Evolutionary conservation across 2,888 invertebrate genomes (phyloP).

Genomic region (Argynnis bischoffii): DNA sequence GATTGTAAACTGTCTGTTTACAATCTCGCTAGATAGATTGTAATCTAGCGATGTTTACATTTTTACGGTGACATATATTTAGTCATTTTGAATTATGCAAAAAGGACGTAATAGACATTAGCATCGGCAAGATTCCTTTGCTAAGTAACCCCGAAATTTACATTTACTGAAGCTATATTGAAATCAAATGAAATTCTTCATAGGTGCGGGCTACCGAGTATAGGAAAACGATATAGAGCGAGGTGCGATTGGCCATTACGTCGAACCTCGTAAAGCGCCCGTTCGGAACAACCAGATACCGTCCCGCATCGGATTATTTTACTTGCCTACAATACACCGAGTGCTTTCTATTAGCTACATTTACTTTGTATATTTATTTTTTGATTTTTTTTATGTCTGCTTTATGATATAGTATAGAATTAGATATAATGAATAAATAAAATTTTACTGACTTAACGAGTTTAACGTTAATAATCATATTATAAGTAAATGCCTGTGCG

Average conservation of each 20-base stretch:
- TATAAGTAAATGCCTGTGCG: no score
- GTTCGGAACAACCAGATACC: constrained; percentile 60
- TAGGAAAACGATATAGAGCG: constrained; percentile 52
- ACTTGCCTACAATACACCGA: constrained; percentile 40
- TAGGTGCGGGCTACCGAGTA: constrained; percentile 38
- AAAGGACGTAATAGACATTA: no score
- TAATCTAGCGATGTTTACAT: no score
- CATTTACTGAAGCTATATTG: constrained; percentile 16
- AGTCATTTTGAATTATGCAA: no score
- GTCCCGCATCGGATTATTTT: constrained; percentile 57
- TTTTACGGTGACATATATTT: no score
- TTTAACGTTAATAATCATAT: no score
- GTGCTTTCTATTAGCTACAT: constrained; percentile 14
- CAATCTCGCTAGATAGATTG: no score
- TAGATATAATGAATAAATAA: background rate
- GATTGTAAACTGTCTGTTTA: no score
- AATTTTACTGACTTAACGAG: background rate
- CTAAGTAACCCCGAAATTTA: background rate
- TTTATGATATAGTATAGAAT: background rate
- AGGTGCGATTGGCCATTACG: constrained; percentile 61
- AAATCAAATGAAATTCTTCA: constrained; percentile 13
- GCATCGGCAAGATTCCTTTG: no score
- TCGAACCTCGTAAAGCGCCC: constrained; percentile 59
- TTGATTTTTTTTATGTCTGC: background rate
- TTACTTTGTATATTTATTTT: background rate